These are phyloP conservation scores for Gastrophryne carolinensis DNA, from an alignment of 2,797 vertebrate species.

Conservation along the genomic window DNA sequence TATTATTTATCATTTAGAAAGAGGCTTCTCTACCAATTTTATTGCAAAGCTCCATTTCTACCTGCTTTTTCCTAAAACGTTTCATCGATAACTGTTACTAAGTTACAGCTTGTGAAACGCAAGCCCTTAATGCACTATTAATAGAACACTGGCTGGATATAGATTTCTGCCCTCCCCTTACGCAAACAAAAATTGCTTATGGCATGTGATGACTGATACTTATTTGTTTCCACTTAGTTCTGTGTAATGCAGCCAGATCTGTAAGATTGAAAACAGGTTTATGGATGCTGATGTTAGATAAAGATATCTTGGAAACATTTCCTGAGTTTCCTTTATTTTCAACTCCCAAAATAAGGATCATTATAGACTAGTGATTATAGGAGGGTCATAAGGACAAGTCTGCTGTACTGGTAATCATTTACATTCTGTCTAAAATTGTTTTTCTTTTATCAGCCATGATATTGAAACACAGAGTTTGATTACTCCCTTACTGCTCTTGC, in stretches of 20 bases:
- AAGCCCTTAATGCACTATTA: slow-evolving; percentile 66
- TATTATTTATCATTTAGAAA: too few species aligned
- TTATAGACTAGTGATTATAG: not conserved
- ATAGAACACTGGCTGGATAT: slow-evolving; percentile 64
- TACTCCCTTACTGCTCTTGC: too few species aligned
- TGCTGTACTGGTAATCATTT: not conserved
- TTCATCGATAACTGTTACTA: slow-evolving; percentile 42
- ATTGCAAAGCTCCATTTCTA: too few species aligned
- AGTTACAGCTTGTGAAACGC: slow-evolving; percentile 52
- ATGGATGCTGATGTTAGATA: slow-evolving; percentile 32
- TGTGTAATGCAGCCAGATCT: slow-evolving; percentile 63
- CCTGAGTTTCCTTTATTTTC: not conserved
- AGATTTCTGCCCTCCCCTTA: slow-evolving; percentile 71
- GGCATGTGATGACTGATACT: slow-evolving; percentile 64
- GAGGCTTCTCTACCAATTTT: too few species aligned
- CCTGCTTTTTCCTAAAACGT: slow-evolving; percentile 43
- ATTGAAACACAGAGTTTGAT: too few species aligned
- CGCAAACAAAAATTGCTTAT: slow-evolving; percentile 68
- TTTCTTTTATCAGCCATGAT: not conserved
- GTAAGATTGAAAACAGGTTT: slow-evolving; percentile 64
- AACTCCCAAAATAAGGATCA: not conserved
- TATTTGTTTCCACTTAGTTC: slow-evolving; percentile 67
- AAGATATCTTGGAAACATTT: slow-evolving; percentile 15
- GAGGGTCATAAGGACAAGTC: not conserved
- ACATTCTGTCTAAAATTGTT: not conserved